phyloP scores from a whole-genome alignment of 2,113 vertebrate species.

The Gopherus evgoodei region DNA sequence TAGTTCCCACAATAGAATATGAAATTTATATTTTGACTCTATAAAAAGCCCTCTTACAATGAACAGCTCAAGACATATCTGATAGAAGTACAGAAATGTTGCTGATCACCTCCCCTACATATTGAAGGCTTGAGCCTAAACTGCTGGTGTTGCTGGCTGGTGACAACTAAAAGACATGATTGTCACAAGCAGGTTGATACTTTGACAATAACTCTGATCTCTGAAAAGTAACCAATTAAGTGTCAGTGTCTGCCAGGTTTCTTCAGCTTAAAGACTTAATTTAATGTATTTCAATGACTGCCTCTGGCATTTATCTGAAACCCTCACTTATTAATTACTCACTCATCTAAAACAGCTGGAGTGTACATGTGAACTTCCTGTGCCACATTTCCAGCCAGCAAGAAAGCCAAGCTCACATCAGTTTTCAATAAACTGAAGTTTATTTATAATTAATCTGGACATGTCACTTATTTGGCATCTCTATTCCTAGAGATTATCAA shows the following conservation, averaged over 20 bases:
- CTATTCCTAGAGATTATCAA: slow-evolving; percentile 1
- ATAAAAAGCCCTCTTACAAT: not conserved
- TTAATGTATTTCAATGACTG: not conserved
- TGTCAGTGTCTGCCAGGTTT: not conserved
- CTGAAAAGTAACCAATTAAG: not conserved
- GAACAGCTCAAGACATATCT: not conserved
- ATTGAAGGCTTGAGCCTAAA: not conserved
- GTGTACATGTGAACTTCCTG: not conserved
- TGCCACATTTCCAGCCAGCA: not conserved
- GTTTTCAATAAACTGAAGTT: slow-evolving; percentile 4
- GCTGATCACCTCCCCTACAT: not conserved
- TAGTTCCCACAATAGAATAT: not conserved
- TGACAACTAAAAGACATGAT: not conserved
- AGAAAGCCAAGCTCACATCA: not conserved
- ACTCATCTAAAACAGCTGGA: not conserved
- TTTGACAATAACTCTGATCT: not conserved
- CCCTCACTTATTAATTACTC: not conserved
- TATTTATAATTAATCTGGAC: slow-evolving; percentile 8
- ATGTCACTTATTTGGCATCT: not conserved
- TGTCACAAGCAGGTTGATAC: not conserved
- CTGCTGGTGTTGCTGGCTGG: not conserved
- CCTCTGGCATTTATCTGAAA: not conserved
- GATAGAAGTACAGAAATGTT: not conserved
- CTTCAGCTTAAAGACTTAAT: not conserved
- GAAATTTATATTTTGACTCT: not conserved